Evolutionary conservation across 2,888 invertebrate species (phyloP).

Genomic region (Epiblema foenella): DNA sequence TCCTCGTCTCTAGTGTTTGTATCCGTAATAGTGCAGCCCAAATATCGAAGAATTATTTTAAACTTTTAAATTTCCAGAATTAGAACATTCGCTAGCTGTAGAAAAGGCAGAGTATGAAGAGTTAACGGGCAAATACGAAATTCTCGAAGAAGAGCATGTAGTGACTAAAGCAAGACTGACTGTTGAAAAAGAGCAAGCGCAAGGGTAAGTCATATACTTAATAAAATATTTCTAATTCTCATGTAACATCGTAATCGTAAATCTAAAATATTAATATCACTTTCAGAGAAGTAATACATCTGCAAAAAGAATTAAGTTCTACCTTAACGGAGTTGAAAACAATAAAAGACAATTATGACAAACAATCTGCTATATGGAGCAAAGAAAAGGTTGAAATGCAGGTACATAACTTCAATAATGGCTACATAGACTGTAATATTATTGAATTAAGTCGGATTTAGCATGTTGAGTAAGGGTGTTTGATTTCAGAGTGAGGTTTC

Average conservation of each 20-base stretch:
- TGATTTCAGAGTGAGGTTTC: conserved; percentile 69
- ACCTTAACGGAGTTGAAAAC: conserved; percentile 87
- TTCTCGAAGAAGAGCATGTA: conserved; percentile 93
- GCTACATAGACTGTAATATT: too few species aligned
- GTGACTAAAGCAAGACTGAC: conserved; percentile 92
- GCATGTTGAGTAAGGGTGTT: background rate
- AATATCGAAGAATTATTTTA: too few species aligned
- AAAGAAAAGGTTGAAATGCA: conserved; percentile 89
- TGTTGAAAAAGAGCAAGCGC: conserved; percentile 92
- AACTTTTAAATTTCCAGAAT: conserved; percentile 74
- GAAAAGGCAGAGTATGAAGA: conserved; percentile 91
- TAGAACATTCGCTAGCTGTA: conserved; percentile 87
- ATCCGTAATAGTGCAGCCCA: too few species aligned
- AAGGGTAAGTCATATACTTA: conserved; percentile 80
- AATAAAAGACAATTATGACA: conserved; percentile 86
- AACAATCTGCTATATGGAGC: conserved; percentile 88
- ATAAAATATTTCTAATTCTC: background rate
- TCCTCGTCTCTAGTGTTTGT: too few species aligned
- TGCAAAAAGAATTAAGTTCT: conserved; percentile 86
- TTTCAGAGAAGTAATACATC: conserved; percentile 85
- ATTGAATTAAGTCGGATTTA: too few species aligned
- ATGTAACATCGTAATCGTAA: background rate
- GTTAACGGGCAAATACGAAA: conserved; percentile 92
- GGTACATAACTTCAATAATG: too few species aligned
- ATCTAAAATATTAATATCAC: conserved; percentile 1